Evolutionary conservation across 2,888 invertebrate genomes (phyloP), one percentile per base, ranked within the genome.

Genomic region (Caenorhabditis sulstoni): DNA sequence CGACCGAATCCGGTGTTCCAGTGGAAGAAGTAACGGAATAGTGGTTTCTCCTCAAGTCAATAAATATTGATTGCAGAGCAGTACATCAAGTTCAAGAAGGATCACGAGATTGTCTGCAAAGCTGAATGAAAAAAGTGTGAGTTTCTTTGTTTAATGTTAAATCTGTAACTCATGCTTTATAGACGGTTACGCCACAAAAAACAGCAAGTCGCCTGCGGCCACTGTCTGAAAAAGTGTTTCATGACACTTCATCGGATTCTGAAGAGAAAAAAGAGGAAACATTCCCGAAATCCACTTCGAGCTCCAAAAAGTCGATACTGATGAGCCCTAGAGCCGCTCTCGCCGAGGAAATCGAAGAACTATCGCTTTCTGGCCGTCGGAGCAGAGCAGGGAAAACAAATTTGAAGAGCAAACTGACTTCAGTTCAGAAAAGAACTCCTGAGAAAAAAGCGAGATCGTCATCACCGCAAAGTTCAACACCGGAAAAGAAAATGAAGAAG

Each of bases 321-420:
- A 37, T 70, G 61, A 71, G 62, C 18, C 71, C 71, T 7, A 11
- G 57, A 41, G 23, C 71, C 5, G 39, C 23, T n/a, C 64, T 71
- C 18, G 57, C 71, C 4, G 57, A 37, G 7, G 14, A 57, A 44
- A 62, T 71, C 9, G 49, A 23, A 16, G 37, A 45, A 8, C 22
- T 71, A 8, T 23, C 62, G 23, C 62, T 71, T 41, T 20, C 37
- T 20, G 1, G 12, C 16, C 55, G 44, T 35, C 29, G 35, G 12
- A 23, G 44, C 35, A 64, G 57, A 37, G n/a, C n/a, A 22, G 49
- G 37, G 57, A 12, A 50, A 9, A 45, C 41, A 3, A 57, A 73
- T 44, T 37, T 74, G 37, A 65, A 74, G 12, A 50, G 9, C 11
- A 50, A 57, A 16, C 4, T 50, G 14, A 39, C 3, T 29, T 3